Evolutionary conservation across 2,888 invertebrate species (phyloP).

Genomic region (Agapetus fuscipes): DNA sequence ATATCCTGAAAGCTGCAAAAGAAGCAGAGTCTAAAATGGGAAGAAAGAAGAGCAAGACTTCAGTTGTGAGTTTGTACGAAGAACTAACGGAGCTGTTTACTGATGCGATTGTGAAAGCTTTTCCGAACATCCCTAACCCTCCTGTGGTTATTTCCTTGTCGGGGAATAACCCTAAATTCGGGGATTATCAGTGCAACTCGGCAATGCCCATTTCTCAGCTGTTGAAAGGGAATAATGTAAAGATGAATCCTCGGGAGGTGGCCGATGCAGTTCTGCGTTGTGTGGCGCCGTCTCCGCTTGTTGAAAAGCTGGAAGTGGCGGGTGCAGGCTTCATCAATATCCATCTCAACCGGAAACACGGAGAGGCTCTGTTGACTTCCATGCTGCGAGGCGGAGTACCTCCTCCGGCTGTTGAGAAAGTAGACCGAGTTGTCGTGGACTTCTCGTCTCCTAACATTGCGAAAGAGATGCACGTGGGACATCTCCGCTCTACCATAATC

Average conservation of each 20-base stretch:
- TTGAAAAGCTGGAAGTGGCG: constrained; percentile 75
- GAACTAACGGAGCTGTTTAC: constrained; percentile 59
- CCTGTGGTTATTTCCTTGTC: constrained; percentile 62
- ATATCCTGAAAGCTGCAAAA: constrained; percentile 64
- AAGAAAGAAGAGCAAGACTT: constrained; percentile 21
- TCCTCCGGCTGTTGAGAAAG: constrained; percentile 52
- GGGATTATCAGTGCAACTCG: constrained; percentile 97
- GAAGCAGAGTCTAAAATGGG: constrained; percentile 27
- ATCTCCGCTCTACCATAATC: constrained; percentile 93
- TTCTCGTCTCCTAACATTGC: constrained; percentile 98
- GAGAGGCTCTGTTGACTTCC: constrained; percentile 46
- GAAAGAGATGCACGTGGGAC: constrained; percentile 99
- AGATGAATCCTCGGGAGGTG: constrained; percentile 66
- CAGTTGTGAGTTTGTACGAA: constrained; percentile 54
- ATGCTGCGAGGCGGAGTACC: constrained; percentile 57
- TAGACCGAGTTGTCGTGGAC: constrained; percentile 71
- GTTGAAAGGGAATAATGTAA: constrained; percentile 54
- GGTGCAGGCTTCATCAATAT: constrained; percentile 92
- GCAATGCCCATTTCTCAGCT: constrained; percentile 79
- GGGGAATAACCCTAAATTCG: constrained; percentile 68
- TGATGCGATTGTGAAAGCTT: constrained; percentile 62
- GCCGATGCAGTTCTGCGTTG: constrained; percentile 69
- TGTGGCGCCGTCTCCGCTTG: constrained; percentile 53
- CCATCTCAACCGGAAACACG: constrained; percentile 56
- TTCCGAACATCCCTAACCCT: constrained; percentile 63